These are phyloP conservation scores for Thermophis baileyi DNA, from an alignment of 2,113 vertebrate species.

Conservation along the genomic window DNA sequence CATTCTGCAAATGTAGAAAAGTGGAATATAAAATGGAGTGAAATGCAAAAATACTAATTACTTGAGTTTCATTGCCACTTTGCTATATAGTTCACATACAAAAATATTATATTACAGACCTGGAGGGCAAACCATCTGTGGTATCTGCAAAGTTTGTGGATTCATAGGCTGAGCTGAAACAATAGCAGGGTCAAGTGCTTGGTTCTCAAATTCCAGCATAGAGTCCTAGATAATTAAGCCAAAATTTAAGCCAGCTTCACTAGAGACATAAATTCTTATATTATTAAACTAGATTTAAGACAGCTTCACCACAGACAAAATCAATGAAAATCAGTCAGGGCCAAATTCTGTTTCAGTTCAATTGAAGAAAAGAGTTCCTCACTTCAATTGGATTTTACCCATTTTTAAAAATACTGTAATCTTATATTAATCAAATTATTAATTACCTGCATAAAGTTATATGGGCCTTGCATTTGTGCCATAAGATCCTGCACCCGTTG, in stretches of 20 bases:
- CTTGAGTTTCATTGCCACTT: background rate
- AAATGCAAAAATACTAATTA: background rate
- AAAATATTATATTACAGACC: conserved; percentile 71
- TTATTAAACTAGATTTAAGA: background rate
- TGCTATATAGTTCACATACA: conserved; percentile 5
- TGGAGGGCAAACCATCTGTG: conserved; percentile 86
- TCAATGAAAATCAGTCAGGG: background rate
- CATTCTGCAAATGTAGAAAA: background rate
- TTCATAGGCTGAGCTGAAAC: conserved; percentile 98
- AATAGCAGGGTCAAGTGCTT: conserved; percentile 93
- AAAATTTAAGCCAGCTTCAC: background rate
- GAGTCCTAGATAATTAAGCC: conserved; percentile 78
- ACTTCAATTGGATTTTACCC: background rate
- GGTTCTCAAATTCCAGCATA: conserved; percentile 96
- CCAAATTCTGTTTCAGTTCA: background rate
- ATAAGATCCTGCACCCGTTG: conserved; percentile 97
- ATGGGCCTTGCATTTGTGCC: conserved; percentile 98
- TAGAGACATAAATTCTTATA: accelerated
- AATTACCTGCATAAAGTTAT: conserved; percentile 97
- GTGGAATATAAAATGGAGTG: background rate
- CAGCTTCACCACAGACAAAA: background rate
- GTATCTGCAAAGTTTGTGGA: conserved; percentile 85
- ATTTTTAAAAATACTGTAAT: background rate
- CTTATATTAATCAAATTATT: background rate
- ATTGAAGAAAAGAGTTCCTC: background rate